Conservation (phyloP, 2,797 vertebrate species). For the Chiloscyllium punctatum region DNA sequence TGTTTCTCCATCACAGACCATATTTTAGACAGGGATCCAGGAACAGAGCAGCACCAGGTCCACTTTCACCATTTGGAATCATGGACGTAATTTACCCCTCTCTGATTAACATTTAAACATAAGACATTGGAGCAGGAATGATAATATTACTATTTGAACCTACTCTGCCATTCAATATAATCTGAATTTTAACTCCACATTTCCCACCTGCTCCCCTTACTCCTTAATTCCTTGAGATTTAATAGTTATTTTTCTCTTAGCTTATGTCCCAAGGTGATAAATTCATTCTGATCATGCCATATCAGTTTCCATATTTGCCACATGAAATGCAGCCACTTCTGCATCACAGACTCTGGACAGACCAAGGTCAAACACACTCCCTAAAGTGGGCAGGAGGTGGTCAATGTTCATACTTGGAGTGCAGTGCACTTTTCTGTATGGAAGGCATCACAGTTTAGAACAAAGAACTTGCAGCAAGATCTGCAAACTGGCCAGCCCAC, state of each 20-base stretch:
- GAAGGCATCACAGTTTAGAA: not conserved
- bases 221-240: too few relatives aligned
- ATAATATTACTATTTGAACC: not conserved
- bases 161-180: too few relatives aligned
- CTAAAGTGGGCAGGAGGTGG: not conserved
- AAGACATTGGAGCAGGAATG: not conserved
- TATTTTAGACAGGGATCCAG: not conserved
- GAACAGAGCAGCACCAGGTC: not conserved
- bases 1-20: not conserved
- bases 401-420: not conserved
- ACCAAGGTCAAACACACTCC: not conserved
- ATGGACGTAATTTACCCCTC: not conserved
- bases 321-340: not conserved
- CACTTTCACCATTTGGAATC: not conserved
- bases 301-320: not conserved
- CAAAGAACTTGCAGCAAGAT: not conserved
- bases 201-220: too few relatives aligned
- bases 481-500: not conserved
- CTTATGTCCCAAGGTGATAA: not conserved
- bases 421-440: not conserved
- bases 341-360: not conserved
- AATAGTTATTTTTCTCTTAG: not conserved
- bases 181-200: too few relatives aligned
- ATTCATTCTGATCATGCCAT: not conserved
- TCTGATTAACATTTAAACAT: too few relatives aligned